These are phyloP conservation scores for Calcarius lapponicus DNA, from an alignment of 2,797 vertebrate species.

Conservation along the genomic window DNA sequence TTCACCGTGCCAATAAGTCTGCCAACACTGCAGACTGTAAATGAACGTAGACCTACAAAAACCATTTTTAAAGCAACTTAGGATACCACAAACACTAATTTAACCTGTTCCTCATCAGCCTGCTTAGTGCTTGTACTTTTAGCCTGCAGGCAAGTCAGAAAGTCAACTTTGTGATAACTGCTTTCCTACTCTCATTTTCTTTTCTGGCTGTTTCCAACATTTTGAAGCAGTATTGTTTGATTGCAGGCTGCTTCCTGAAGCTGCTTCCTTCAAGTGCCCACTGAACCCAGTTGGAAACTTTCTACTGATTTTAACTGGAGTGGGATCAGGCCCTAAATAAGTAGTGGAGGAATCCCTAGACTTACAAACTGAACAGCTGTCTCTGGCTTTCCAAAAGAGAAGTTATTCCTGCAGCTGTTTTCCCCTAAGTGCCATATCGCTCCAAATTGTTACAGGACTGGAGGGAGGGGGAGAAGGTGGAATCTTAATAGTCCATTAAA, in stretches of 20 bases:
- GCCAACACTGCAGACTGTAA: background rate
- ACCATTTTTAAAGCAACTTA: background rate
- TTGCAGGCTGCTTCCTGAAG: conserved; percentile 29
- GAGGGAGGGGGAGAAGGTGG: conserved; percentile 53
- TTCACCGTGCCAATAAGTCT: background rate
- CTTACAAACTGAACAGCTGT: conserved; percentile 28
- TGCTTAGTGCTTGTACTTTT: background rate
- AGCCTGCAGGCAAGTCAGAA: background rate
- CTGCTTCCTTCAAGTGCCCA: conserved; percentile 4
- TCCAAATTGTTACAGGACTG: conserved; percentile 44
- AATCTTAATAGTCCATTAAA: conserved; percentile 66
- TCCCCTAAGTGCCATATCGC: conserved; percentile 36
- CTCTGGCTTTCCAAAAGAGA: conserved; percentile 34
- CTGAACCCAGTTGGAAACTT: background rate
- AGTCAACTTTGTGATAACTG: conserved; percentile 21
- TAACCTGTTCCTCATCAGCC: background rate
- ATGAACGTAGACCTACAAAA: background rate
- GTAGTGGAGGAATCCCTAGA: conserved; percentile 26
- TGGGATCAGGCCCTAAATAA: conserved; percentile 1
- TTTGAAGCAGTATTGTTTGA: conserved; percentile 21
- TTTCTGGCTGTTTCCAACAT: background rate
- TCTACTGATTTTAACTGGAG: background rate
- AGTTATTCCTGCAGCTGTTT: conserved; percentile 66
- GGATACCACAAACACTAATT: background rate
- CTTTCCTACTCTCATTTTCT: conserved; percentile 10